Percentiles rank a stretch among this genome's conserved stretches.
Evolutionary conservation across 2,113 vertebrate species (phyloP).

Genomic region (Mus spicilegus): DNA sequence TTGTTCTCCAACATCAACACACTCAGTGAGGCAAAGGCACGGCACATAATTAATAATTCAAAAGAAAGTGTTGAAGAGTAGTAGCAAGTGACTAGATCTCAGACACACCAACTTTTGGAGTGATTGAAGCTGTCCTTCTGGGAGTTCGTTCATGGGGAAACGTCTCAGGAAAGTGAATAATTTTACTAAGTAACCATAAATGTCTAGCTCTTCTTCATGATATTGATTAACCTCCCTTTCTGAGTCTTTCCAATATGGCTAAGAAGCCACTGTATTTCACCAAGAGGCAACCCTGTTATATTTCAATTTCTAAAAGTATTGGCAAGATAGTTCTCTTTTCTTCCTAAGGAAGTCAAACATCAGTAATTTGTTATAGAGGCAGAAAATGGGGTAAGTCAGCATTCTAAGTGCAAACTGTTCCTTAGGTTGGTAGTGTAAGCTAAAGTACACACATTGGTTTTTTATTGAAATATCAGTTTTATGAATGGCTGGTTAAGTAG

Average conservation of each 20-base stretch:
- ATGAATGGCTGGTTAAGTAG: slow-evolving; percentile 2
- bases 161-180: background rate
- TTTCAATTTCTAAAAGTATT: background rate
- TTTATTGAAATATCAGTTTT: slow-evolving; percentile 36
- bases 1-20: background rate
- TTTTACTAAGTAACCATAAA: background rate
- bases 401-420: background rate
- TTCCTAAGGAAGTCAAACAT: no score
- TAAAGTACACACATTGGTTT: slow-evolving; percentile 36
- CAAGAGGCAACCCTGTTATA: background rate
- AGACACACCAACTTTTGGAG: fast-evolving
- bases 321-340: background rate
- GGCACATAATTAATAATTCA: background rate
- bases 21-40: background rate
- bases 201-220: no score
- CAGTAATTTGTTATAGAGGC: background rate
- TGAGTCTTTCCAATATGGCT: background rate
- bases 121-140: background rate
- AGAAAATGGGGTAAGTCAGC: background rate
- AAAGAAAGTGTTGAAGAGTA: background rate
- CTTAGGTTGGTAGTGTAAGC: background rate
- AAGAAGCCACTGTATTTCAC: fast-evolving
- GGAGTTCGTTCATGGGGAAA: background rate
- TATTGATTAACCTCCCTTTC: background rate
- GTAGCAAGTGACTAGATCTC: no score